phyloP scores from a whole-genome alignment of 2,797 vertebrate genomes.

The Siniperca undulata region DNA sequence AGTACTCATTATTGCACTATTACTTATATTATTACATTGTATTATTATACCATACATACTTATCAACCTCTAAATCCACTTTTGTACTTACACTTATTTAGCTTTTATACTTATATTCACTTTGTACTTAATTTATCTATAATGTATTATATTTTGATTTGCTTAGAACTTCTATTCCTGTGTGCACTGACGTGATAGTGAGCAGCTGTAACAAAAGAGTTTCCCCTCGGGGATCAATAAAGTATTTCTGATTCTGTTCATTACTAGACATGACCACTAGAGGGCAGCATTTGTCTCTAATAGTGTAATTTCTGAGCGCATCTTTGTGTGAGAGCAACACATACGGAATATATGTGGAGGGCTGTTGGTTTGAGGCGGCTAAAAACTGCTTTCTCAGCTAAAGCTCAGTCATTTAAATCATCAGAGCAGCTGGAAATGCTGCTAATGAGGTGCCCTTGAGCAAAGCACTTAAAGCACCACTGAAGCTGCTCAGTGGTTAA shows the following conservation, averaged over 20 bases:
- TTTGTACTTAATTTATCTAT: no score
- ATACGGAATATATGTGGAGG: neutral
- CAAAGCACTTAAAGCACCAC: neutral
- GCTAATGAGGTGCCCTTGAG: neutral
- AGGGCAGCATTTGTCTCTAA: constrained; percentile 5
- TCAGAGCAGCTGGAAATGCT: neutral
- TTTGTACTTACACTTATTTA: no score
- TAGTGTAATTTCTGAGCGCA: neutral
- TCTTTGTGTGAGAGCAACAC: neutral
- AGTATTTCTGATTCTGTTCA: neutral
- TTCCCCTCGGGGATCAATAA: no score
- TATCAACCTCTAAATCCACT: no score
- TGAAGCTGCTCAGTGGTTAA: constrained; percentile 3
- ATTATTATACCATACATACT: no score
- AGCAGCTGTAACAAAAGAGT: no score
- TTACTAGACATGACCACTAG: constrained; percentile 8
- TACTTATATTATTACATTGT: no score
- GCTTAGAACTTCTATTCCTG: no score
- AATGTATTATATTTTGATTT: no score
- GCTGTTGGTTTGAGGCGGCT: neutral
- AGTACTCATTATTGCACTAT: no score
- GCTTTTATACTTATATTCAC: no score
- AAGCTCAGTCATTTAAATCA: neutral
- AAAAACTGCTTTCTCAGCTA: neutral
- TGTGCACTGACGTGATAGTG: no score